Evolutionary conservation across 1,140 invertebrate species (phyloP).

Genomic region (Triops cancriformis): DNA sequence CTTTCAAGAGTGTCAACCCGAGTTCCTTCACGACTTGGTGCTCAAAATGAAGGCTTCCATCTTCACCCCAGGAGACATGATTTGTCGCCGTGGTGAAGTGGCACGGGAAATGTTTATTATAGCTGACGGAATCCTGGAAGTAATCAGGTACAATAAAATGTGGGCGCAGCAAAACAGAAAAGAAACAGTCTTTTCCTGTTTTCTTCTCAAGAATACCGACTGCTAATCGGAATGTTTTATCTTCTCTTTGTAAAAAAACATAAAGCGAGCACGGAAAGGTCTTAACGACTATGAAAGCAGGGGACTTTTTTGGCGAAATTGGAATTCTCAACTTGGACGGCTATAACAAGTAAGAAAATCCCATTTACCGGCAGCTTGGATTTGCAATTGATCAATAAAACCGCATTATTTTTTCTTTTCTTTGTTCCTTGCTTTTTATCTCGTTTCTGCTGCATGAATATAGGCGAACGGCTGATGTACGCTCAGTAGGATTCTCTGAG

Average conservation of each 20-base stretch:
- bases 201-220: background rate
- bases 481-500: slow-evolving; percentile 91
- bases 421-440: slow-evolving; percentile 22
- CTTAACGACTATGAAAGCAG: slow-evolving; percentile 90
- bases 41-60: slow-evolving; percentile 97
- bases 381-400: background rate
- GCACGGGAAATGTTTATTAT: slow-evolving; percentile 98
- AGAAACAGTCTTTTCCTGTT: background rate
- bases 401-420: slow-evolving; percentile 22
- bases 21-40: slow-evolving; percentile 91
- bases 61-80: slow-evolving; percentile 92
- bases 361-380: background rate
- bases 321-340: slow-evolving; percentile 92
- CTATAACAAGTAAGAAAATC: slow-evolving; percentile 73
- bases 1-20: slow-evolving; percentile 93
- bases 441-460: slow-evolving; percentile 19
- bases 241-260: background rate
- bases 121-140: slow-evolving; percentile 90
- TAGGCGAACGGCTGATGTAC: slow-evolving; percentile 88
- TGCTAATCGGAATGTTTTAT: background rate
- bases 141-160: slow-evolving; percentile 53
- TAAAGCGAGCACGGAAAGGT: slow-evolving; percentile 81
- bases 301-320: slow-evolving; percentile 96
- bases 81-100: slow-evolving; percentile 88
- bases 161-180: background rate